These are phyloP conservation scores for Timandra comae DNA, from an alignment of 2,888 invertebrate genomes.

Conservation along the genomic window DNA sequence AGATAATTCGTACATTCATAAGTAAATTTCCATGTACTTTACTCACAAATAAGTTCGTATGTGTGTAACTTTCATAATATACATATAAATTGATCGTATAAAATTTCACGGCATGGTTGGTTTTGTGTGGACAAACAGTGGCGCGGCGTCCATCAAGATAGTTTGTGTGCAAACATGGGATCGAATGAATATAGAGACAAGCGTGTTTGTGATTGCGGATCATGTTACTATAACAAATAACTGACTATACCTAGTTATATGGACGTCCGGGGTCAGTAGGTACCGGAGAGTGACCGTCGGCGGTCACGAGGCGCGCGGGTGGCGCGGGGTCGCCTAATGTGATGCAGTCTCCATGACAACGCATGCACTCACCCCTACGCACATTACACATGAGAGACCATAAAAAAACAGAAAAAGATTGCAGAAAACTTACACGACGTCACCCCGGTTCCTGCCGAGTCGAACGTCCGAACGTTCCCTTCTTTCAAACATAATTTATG, in stretches of 20 bases:
- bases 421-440: constrained; percentile 64
- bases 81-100: constrained; percentile 34
- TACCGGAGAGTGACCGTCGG: constrained; percentile 8
- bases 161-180: constrained; percentile 68
- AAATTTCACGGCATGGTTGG: constrained; percentile 51
- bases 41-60: constrained; percentile 2
- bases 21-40: too few species aligned
- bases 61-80: constrained; percentile 9
- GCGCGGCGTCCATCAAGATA: constrained; percentile 59
- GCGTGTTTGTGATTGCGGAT: constrained; percentile 60
- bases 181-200: constrained; percentile 70
- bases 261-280: constrained; percentile 14
- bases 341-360: constrained; percentile 69
- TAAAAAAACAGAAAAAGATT: constrained; percentile 66
- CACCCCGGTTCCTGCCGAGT: constrained; percentile 72
- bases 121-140: constrained; percentile 51
- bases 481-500: constrained; percentile 78
- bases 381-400: constrained; percentile 57
- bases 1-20: too few species aligned
- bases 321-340: constrained; percentile 39
- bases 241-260: constrained; percentile 21
- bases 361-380: constrained; percentile 56
- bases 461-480: constrained; percentile 75
- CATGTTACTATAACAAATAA: constrained; percentile 69
- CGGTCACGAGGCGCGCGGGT: constrained; percentile 10